Evolutionary conservation across 2,113 vertebrate species (phyloP).

Genomic region (Cathartes aura): DNA sequence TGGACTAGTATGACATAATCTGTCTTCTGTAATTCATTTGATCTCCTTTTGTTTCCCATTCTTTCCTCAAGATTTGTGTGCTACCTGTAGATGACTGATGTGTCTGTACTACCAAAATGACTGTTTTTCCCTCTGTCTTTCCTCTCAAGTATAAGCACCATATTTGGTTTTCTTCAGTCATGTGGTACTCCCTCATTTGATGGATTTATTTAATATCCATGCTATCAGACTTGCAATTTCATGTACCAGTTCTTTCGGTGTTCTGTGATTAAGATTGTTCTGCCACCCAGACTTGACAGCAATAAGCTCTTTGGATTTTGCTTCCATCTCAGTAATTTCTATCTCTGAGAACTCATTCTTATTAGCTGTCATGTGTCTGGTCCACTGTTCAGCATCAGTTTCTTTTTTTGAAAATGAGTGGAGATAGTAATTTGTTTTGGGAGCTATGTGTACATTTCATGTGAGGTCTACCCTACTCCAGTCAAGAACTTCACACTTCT

Average conservation of each 20-base stretch:
- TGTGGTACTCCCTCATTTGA: constrained; percentile 25
- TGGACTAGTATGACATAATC: background rate
- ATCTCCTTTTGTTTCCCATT: constrained; percentile 21
- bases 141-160: background rate
- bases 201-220: constrained; percentile 69
- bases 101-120: background rate
- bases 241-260: background rate
- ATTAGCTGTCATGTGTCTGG: background rate
- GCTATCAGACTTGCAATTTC: constrained; percentile 60
- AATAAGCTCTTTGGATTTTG: constrained; percentile 47
- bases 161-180: constrained; percentile 25
- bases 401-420: background rate
- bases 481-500: background rate
- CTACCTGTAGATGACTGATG: constrained; percentile 14
- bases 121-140: background rate
- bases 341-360: constrained; percentile 11
- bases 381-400: background rate
- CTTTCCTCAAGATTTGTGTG: background rate
- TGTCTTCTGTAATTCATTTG: constrained; percentile 9
- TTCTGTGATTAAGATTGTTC: constrained; percentile 50
- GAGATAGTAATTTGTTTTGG: background rate
- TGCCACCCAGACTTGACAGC: constrained; percentile 31
- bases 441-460: background rate
- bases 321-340: constrained; percentile 34
- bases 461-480: background rate